Conservation (phyloP, 2,113 vertebrate genomes). For the Verasper variegatus region DNA sequence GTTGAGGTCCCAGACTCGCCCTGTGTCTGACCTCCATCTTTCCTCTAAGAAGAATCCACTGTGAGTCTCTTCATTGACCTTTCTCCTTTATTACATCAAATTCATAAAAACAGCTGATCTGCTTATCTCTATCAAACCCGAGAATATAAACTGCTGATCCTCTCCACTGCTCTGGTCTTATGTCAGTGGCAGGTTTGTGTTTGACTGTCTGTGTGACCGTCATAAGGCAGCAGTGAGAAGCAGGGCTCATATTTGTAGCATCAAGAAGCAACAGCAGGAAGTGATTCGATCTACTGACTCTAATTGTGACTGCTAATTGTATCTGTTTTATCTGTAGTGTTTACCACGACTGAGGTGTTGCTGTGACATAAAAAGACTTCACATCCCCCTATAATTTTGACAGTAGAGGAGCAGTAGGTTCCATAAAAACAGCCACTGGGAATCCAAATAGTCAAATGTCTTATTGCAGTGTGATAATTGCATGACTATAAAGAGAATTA, state of each 20-base stretch:
- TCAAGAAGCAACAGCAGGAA: no score
- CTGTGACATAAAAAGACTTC: constrained; percentile 5
- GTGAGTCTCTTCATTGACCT: constrained; percentile 47
- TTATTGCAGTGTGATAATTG: constrained; percentile 7
- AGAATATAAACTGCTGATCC: constrained; percentile 66
- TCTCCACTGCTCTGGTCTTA: constrained; percentile 45
- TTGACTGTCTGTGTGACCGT: constrained; percentile 18
- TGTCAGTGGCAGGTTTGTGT: constrained; percentile 60
- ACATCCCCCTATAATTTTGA: not conserved
- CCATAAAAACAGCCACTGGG: not conserved
- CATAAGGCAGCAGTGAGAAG: constrained; percentile 4
- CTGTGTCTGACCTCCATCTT: constrained; percentile 44
- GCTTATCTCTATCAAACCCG: constrained; percentile 69
- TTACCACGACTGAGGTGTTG: not conserved
- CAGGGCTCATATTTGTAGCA: constrained; percentile 17
- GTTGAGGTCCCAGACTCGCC: constrained; percentile 24
- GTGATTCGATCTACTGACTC: not conserved
- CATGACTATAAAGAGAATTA: constrained; percentile 18
- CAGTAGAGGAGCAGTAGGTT: not conserved
- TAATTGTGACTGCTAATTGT: not conserved
- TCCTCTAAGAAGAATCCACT: constrained; percentile 46
- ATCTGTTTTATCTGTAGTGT: not conserved
- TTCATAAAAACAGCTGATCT: constrained; percentile 70
- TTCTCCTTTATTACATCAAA: constrained; percentile 46
- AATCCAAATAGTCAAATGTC: constrained; percentile 10